Percentiles rank a stretch among this genome's conserved stretches.
Conservation (phyloP, 2,797 vertebrate genomes). For the Sebastes hubbsi region DNA sequence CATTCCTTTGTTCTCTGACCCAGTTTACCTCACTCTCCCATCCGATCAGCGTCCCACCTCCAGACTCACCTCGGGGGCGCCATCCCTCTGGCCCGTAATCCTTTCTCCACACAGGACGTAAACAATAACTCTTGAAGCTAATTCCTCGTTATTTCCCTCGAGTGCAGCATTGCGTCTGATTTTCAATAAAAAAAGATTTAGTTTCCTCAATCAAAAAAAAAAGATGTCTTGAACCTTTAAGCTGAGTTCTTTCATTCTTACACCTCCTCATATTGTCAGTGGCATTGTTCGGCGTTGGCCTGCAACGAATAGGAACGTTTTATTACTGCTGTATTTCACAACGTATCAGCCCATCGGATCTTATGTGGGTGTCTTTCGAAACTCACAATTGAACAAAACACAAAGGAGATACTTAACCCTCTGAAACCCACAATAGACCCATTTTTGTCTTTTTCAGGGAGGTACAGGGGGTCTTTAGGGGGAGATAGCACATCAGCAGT, state of each 20-base stretch:
- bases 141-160: conserved; percentile 75
- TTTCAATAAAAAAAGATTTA: conserved; percentile 62
- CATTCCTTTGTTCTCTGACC: conserved; percentile 70
- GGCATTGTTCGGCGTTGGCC: background rate
- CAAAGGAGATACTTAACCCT: background rate
- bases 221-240: conserved; percentile 39
- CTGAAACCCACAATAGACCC: too few relatives aligned
- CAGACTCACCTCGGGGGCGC: conserved; percentile 41
- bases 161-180: conserved; percentile 34
- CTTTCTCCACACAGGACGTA: conserved; percentile 48
- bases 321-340: conserved; percentile 45
- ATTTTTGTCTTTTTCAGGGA: too few relatives aligned
- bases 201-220: conserved; percentile 50
- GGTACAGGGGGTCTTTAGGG: too few relatives aligned
- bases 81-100: conserved; percentile 39
- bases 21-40: conserved; percentile 51
- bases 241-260: conserved; percentile 35
- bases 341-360: conserved; percentile 1
- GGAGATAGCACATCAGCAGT: too few relatives aligned
- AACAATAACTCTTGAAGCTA: conserved; percentile 63
- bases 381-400: conserved; percentile 29
- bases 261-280: conserved; percentile 21
- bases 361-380: conserved; percentile 38
- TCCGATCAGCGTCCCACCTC: conserved; percentile 39
- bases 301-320: conserved; percentile 26